Base-by-base conservation (phyloP, 2,797 vertebrate species). In the Cyprinella venusta region DNA sequence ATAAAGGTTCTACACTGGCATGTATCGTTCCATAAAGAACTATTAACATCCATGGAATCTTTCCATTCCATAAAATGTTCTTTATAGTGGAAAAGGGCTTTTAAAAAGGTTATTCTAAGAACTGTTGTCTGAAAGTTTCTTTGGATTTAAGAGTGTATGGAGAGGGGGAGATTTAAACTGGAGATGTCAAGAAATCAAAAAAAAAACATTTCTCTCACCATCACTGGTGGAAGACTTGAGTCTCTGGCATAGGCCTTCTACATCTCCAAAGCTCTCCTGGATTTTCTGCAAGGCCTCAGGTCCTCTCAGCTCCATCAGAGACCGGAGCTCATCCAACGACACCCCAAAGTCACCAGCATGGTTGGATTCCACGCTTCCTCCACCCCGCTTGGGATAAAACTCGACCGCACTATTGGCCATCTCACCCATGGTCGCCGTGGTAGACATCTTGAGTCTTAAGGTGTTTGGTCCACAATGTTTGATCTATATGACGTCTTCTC, bases 251-350 rank as follows among this genome's bases (percentile, higher is more conserved):
- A 98, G 95, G 13, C 96, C 96, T 0, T 94, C 90, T 79, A 95
- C 94, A 74, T 96, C 95, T 50, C 94, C 94, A 0, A 95, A 97
- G 88, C 90, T 91, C 18, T 97, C 96, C 90, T 96, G 94, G 87
- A 97, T 92, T 92, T 96, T 97, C 90, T 96, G 95, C 90, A 97
- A 85, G 0, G 96, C 96, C 8, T 98, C 97, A 0, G 92, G 40
- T 36, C 96, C 96, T 65, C 97, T 90, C 72, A 97, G 93, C 93
- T 98, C 97, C 97, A 97, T 98, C 85, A 98, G 94, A 78, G 93
- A 89, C 75, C 96, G 94, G 80, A 98, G 94, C 86, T 98, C 97
- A 1, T 90, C 90, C 91, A 96, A 87, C 0, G 95, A 95, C 86
- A 95, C 96, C 87, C 94, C 96, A 59, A 97, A 97, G 80, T 96